Evolutionary conservation across 2,888 invertebrate genomes (phyloP).

Genomic region (Pomacea canaliculata): DNA sequence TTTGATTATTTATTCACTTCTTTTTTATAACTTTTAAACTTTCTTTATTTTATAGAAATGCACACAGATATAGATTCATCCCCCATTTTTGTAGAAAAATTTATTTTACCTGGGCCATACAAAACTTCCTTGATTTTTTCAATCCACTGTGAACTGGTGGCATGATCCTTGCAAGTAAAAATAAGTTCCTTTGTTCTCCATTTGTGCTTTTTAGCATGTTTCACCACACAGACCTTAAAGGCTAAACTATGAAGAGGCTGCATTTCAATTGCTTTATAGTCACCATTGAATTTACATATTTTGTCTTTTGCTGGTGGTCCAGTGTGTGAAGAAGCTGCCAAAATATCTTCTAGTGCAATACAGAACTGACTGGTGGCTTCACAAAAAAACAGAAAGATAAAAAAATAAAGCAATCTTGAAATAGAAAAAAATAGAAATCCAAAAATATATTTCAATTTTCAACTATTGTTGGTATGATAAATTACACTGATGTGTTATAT

Average conservation of each 20-base stretch:
- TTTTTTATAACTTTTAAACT: too few species aligned
- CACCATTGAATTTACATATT: not conserved
- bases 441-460: too few species aligned
- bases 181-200: conserved; percentile 60
- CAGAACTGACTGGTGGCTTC: too few species aligned
- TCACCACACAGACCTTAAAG: conserved; percentile 56
- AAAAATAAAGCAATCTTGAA: not conserved
- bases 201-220: conserved; percentile 52
- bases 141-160: conserved; percentile 66
- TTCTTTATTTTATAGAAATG: not conserved
- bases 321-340: conserved; percentile 33
- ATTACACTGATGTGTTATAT: too few species aligned
- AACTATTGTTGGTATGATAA: too few species aligned
- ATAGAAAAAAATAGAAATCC: too few species aligned
- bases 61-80: not conserved
- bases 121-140: conserved; percentile 61
- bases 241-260: conserved; percentile 48
- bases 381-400: not conserved
- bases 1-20: too few species aligned
- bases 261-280: conserved; percentile 52
- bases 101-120: conserved; percentile 56
- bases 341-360: conserved; percentile 33
- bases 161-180: conserved; percentile 58
- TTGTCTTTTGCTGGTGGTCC: conserved; percentile 8
- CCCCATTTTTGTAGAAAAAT: not conserved